Conservation (phyloP, 2,888 invertebrate species). For the Oegoconia quadripuncta region DNA sequence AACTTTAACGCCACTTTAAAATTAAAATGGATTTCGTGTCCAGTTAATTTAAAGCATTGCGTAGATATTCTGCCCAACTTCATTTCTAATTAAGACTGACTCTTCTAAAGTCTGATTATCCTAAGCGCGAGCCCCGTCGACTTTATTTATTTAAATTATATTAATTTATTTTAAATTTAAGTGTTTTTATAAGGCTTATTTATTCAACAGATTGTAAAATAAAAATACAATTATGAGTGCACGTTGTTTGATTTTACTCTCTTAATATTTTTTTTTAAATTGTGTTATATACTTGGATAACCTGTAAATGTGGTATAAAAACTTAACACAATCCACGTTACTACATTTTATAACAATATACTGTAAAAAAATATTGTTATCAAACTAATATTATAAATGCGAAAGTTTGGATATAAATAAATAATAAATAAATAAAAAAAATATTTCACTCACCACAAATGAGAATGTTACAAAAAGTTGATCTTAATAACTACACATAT, state of each 20-base stretch:
- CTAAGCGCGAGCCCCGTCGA: constrained; percentile 73
- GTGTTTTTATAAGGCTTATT: constrained; percentile 64
- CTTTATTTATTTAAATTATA: constrained; percentile 49
- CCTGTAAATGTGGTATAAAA: not conserved
- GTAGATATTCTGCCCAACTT: constrained; percentile 27
- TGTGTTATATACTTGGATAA: not conserved
- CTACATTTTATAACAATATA: too few species aligned
- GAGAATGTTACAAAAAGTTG: too few species aligned
- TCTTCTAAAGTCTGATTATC: constrained; percentile 46
- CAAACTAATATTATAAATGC: too few species aligned
- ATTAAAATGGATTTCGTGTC: constrained; percentile 19
- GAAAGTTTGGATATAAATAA: too few species aligned
- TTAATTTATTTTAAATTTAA: constrained; percentile 62
- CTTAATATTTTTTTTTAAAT: not conserved
- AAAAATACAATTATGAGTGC: constrained; percentile 37
- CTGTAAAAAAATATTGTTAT: too few species aligned
- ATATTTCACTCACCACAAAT: too few species aligned
- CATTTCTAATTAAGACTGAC: constrained; percentile 56
- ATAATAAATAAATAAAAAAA: too few species aligned
- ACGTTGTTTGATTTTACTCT: constrained; percentile 25
- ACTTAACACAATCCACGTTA: too few species aligned
- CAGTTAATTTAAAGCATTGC: constrained; percentile 54
- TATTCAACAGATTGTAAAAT: constrained; percentile 69
- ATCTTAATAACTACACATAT: too few species aligned
- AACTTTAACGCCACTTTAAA: not conserved